These are phyloP conservation scores for Trachelus iudaicus DNA, from an alignment of 2,888 invertebrate species.

Conservation along the genomic window DNA sequence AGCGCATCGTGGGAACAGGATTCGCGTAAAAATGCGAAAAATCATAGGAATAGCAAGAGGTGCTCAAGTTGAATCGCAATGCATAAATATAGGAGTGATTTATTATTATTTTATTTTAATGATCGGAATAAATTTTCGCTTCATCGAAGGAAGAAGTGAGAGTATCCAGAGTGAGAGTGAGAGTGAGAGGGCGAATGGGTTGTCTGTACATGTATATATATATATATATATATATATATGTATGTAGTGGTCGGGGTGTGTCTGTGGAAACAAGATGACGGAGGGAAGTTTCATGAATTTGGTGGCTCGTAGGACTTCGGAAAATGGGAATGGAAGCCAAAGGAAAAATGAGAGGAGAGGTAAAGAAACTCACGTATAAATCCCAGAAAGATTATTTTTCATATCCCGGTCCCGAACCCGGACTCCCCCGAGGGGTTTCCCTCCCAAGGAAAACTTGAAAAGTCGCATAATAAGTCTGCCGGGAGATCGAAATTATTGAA, in stretches of 20 bases:
- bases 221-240: too few species aligned
- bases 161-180: neutral
- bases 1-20: too few species aligned
- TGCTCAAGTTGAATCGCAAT: neutral
- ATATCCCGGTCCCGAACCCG: conserved; percentile 11
- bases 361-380: conserved; percentile 17
- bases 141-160: neutral
- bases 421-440: conserved; percentile 4
- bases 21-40: too few species aligned
- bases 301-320: too few species aligned
- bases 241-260: neutral
- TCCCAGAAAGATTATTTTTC: conserved; percentile 19
- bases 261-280: conserved; percentile 4
- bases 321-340: neutral
- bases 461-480: conserved; percentile 18
- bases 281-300: neutral
- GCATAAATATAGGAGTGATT: conserved; percentile 13
- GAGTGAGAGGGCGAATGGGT: neutral
- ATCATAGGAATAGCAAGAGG: too few species aligned
- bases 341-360: neutral
- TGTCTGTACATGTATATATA: too few species aligned
- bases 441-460: conserved; percentile 13
- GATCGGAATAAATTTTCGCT: conserved; percentile 17
- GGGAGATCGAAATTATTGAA: conserved; percentile 18
- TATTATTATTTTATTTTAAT: conserved; percentile 24